Conservation (phyloP, 2,888 invertebrate species). For the Orthosia gracilis region DNA sequence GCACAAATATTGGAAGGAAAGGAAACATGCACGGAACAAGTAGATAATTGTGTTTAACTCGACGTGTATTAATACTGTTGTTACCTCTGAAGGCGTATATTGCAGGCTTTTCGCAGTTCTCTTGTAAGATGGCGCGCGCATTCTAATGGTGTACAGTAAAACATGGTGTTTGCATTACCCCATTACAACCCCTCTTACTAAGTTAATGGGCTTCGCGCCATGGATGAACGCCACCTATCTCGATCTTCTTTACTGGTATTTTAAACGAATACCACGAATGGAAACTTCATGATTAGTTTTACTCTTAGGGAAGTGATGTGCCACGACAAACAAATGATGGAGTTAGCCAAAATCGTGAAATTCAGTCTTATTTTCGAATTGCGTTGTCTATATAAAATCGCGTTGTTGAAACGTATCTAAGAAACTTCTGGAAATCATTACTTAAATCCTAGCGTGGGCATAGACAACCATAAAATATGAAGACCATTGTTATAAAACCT, state of each 20-base stretch:
- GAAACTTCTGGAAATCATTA: slow-evolving; percentile 10
- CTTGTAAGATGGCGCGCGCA: slow-evolving; percentile 32
- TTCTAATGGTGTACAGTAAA: slow-evolving; percentile 3
- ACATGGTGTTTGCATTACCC: slow-evolving; percentile 44
- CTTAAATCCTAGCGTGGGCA: slow-evolving; percentile 38
- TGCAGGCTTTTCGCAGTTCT: slow-evolving; percentile 59
- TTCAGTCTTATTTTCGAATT: slow-evolving; percentile 19
- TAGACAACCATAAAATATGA: slow-evolving; percentile 30
- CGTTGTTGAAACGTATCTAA: slow-evolving; percentile 9
- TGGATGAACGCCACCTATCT: slow-evolving; percentile 33
- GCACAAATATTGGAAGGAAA: slow-evolving; percentile 78
- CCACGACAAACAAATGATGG: slow-evolving; percentile 38
- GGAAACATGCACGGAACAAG: slow-evolving; percentile 67
- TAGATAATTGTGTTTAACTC: slow-evolving; percentile 72
- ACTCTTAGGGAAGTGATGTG: slow-evolving; percentile 39
- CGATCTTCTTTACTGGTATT: slow-evolving; percentile 37
- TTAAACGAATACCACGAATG: slow-evolving; percentile 52
- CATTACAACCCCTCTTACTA: slow-evolving; percentile 55
- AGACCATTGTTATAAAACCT: slow-evolving; percentile 40
- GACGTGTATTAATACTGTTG: slow-evolving; percentile 74
- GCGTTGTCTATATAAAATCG: slow-evolving; percentile 19
- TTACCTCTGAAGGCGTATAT: slow-evolving; percentile 68
- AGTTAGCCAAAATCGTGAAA: slow-evolving; percentile 17
- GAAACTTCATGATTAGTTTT: slow-evolving; percentile 53
- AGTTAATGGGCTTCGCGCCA: slow-evolving; percentile 52